phyloP scores from a whole-genome alignment of 2,797 vertebrate species.

The Schizopygopsis pylzovi region DNA sequence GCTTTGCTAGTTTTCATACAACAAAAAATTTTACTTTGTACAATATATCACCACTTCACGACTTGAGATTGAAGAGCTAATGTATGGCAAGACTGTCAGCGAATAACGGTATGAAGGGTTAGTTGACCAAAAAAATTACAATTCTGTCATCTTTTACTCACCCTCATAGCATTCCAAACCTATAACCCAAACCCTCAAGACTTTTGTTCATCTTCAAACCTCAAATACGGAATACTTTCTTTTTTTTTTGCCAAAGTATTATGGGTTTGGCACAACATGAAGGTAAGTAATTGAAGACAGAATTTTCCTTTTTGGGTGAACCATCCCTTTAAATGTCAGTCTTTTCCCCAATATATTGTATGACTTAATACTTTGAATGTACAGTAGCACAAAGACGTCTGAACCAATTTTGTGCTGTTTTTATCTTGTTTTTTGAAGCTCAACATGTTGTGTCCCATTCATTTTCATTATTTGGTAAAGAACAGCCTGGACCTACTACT shows the following conservation, averaged over 20 bases:
- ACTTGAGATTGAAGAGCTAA: neutral
- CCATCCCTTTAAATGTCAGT: neutral
- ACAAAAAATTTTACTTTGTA: neutral
- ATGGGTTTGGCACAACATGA: neutral
- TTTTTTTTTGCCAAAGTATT: neutral
- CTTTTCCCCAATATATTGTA: neutral
- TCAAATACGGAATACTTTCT: neutral
- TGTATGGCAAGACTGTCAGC: neutral
- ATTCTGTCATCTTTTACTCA: neutral
- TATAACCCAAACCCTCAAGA: neutral
- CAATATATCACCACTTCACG: neutral
- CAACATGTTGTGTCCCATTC: neutral
- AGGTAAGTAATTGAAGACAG: neutral
- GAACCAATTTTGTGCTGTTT: neutral
- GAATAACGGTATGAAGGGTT: neutral
- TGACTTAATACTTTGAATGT: neutral
- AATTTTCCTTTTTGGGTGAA: neutral
- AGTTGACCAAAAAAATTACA: neutral
- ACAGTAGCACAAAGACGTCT: neutral
- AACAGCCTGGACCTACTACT: neutral
- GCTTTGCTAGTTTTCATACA: slow-evolving; percentile 75
- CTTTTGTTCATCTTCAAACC: neutral
- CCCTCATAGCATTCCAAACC: neutral
- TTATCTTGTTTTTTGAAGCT: neutral
- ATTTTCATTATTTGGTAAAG: neutral